phyloP scores from a whole-genome alignment of 2,888 invertebrate species.

The Lymantria monacha region DNA sequence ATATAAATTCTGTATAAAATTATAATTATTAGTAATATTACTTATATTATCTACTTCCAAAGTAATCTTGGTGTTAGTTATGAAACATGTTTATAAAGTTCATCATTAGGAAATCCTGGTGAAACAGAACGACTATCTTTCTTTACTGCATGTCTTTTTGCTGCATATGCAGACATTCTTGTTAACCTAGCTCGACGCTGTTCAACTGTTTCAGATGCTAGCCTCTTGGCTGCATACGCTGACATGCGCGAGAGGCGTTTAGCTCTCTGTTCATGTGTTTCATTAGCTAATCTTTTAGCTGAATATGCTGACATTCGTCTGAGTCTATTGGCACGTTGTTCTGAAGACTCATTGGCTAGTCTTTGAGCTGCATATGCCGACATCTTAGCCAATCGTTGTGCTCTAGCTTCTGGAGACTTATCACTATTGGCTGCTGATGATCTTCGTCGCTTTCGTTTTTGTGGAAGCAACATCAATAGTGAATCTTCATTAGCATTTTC shows the following conservation, averaged over 20 bases:
- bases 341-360: slow-evolving; percentile 67
- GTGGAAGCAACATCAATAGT: slow-evolving; percentile 28
- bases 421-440: slow-evolving; percentile 38
- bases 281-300: slow-evolving; percentile 61
- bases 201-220: slow-evolving; percentile 68
- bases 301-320: slow-evolving; percentile 75
- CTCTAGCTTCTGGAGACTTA: slow-evolving; percentile 62
- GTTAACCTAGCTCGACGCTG: slow-evolving; percentile 60
- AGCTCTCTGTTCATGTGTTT: slow-evolving; percentile 65
- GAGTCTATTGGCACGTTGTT: slow-evolving; percentile 60
- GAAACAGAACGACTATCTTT: slow-evolving; percentile 30
- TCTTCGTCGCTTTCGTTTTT: slow-evolving; percentile 37
- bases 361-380: slow-evolving; percentile 73
- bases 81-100: too few species aligned
- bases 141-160: slow-evolving; percentile 64
- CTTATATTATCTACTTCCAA: too few species aligned
- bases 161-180: slow-evolving; percentile 74
- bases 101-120: slow-evolving; percentile 12
- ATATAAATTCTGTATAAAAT: too few species aligned
- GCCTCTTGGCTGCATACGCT: slow-evolving; percentile 66
- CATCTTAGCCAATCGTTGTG: slow-evolving; percentile 65
- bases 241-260: slow-evolving; percentile 70
- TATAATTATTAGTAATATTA: too few species aligned
- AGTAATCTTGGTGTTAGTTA: too few species aligned
- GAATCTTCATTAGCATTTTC: slow-evolving; percentile 41